Evolutionary conservation across 2,888 invertebrate genomes (phyloP).

Genomic region (Tenthredo amoena): DNA sequence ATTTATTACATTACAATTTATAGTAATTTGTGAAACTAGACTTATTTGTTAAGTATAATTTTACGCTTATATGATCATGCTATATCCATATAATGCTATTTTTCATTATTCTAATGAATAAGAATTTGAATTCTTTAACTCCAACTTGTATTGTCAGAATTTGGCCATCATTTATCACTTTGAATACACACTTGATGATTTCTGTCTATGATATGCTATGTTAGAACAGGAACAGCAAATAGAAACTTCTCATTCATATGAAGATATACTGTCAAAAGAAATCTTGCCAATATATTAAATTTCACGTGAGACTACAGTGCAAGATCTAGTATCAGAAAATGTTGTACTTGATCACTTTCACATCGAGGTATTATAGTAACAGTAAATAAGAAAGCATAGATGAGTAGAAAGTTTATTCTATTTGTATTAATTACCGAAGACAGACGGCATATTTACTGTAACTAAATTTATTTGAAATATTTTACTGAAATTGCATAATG

Average conservation of each 20-base stretch:
- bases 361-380: neutral
- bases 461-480: neutral
- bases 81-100: neutral
- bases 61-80: neutral
- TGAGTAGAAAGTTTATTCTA: neutral
- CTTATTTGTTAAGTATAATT: neutral
- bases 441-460: neutral
- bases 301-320: neutral
- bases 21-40: neutral
- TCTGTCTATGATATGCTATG: neutral
- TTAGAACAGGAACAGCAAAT: neutral
- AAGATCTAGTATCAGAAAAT: neutral
- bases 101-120: neutral
- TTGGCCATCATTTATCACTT: neutral
- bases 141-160: neutral
- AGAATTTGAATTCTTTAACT: neutral
- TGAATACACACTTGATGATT: neutral
- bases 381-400: neutral
- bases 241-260: neutral
- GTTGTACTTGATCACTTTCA: neutral
- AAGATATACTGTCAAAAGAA: neutral
- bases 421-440: neutral
- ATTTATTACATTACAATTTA: conserved; percentile 2
- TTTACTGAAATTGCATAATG: neutral
- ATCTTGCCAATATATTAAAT: neutral